Evolutionary conservation across 2,113 vertebrate species (phyloP).

Genomic region (Camelus dromedarius): DNA sequence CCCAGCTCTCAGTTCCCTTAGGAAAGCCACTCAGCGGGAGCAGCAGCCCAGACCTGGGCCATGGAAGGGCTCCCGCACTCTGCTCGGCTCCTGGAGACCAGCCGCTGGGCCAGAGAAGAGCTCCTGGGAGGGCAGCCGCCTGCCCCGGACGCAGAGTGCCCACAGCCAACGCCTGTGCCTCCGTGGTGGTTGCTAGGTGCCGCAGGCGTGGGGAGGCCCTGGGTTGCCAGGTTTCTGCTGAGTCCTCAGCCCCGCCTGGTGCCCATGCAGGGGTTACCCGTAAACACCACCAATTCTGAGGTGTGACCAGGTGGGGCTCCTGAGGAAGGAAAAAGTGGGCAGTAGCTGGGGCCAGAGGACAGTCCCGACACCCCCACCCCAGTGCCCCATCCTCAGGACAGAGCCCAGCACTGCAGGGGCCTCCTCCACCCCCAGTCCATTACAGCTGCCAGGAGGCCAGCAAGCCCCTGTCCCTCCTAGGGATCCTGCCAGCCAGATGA

Average conservation of each 20-base stretch:
- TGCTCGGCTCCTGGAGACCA: neutral
- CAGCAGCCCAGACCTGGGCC: neutral
- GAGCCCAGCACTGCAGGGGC: neutral
- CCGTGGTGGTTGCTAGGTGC: conserved; percentile 39
- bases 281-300: conserved; percentile 73
- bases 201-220: neutral
- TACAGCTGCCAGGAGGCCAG: neutral
- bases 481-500: neutral
- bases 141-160: neutral
- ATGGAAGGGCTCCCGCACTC: neutral
- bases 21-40: neutral
- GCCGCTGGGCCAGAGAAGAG: neutral
- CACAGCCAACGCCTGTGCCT: no score
- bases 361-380: neutral
- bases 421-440: neutral
- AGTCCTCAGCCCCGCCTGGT: conserved; percentile 62
- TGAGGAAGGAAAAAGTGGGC: neutral
- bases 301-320: neutral
- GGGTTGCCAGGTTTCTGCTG: conserved; percentile 27
- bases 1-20: no score
- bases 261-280: conserved; percentile 53
- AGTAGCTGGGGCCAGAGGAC: neutral
- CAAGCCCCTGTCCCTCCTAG: neutral
- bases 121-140: neutral
- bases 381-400: rapidly evolving